These are phyloP conservation scores for Diaperis boleti DNA, from an alignment of 2,888 invertebrate genomes.

Conservation along the genomic window DNA sequence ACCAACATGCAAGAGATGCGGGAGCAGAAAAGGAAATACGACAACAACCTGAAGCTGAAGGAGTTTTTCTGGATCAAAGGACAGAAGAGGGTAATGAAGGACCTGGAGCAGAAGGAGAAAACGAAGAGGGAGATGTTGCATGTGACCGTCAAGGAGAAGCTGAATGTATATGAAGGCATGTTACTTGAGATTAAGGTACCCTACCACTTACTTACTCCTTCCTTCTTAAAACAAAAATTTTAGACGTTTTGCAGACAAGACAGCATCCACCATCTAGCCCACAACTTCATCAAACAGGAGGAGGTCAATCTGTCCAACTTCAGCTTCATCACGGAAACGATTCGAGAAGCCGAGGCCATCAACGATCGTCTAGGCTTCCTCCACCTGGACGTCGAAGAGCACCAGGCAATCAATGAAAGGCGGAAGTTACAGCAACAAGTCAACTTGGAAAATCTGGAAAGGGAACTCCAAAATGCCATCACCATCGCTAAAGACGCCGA, in stretches of 20 bases:
- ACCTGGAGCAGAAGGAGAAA: constrained; percentile 79
- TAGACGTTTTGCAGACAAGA: neutral
- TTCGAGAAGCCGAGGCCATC: constrained; percentile 82
- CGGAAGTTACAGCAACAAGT: constrained; percentile 72
- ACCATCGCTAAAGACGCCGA: constrained; percentile 42
- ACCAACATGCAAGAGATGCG: constrained; percentile 81
- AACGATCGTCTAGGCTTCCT: constrained; percentile 77
- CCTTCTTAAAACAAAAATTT: neutral
- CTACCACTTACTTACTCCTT: neutral
- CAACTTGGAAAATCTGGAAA: constrained; percentile 63
- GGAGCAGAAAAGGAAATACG: constrained; percentile 85
- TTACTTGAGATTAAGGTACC: constrained; percentile 49
- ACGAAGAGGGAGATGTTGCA: constrained; percentile 77
- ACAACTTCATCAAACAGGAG: constrained; percentile 6
- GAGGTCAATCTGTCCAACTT: constrained; percentile 86
- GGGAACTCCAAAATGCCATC: constrained; percentile 31
- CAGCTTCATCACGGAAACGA: constrained; percentile 91
- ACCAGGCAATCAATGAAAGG: constrained; percentile 71
- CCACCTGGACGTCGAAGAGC: constrained; percentile 75
- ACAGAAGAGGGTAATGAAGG: constrained; percentile 81
- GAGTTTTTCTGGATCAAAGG: constrained; percentile 89
- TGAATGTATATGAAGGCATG: constrained; percentile 51
- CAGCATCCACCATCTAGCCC: neutral
- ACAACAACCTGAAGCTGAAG: constrained; percentile 86
- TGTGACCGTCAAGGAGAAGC: constrained; percentile 74